phyloP scores from a whole-genome alignment of 1,140 invertebrate genomes.

The Orius insidiosus region DNA sequence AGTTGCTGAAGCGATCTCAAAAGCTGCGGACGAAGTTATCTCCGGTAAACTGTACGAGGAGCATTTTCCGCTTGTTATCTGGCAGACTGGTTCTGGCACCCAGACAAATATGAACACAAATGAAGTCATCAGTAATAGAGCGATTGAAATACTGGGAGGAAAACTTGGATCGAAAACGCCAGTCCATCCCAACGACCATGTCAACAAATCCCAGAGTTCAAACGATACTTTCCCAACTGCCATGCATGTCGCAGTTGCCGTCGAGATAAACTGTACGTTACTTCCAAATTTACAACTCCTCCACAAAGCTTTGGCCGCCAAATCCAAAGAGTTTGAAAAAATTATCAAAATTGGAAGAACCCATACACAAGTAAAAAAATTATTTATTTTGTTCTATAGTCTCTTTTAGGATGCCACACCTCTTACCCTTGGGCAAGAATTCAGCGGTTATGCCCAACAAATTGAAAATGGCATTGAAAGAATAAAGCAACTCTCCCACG shows the following conservation, averaged over 20 bases:
- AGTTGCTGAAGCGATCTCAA: slow-evolving; percentile 72
- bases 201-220: slow-evolving; percentile 98
- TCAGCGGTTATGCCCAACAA: slow-evolving; percentile 84
- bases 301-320: slow-evolving; percentile 53
- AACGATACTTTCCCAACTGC: slow-evolving; percentile 99
- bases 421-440: slow-evolving; percentile 94
- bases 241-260: slow-evolving; percentile 93
- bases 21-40: slow-evolving; percentile 92
- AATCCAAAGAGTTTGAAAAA: slow-evolving; percentile 68
- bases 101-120: slow-evolving; percentile 99
- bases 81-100: slow-evolving; percentile 98
- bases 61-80: slow-evolving; percentile 94
- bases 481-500: slow-evolving; percentile 67
- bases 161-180: slow-evolving; percentile 81
- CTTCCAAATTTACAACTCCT: slow-evolving; percentile 66
- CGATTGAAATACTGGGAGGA: slow-evolving; percentile 89
- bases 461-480: slow-evolving; percentile 72
- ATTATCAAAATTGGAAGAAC: slow-evolving; percentile 91
- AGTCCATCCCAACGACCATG: slow-evolving; percentile 98
- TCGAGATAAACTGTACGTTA: slow-evolving; percentile 71
- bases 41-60: slow-evolving; percentile 81
- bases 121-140: slow-evolving; percentile 87
- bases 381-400: no score
- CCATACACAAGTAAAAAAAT: slow-evolving; percentile 35
- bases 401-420: slow-evolving; percentile 81